phyloP scores from a whole-genome alignment of 2,888 invertebrate species.

The Bruchidius siliquastri region DNA sequence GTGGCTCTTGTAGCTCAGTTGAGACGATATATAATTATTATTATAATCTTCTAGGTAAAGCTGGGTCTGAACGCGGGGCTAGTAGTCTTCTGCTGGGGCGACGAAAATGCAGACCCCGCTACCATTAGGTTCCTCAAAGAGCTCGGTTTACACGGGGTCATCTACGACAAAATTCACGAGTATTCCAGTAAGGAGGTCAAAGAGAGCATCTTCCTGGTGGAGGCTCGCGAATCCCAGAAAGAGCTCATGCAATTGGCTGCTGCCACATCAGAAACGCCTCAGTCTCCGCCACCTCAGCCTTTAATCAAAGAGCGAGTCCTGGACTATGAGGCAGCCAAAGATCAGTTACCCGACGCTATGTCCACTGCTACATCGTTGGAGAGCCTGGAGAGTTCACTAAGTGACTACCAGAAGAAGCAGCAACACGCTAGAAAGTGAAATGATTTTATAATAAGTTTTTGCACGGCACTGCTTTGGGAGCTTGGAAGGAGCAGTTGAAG shows the following conservation, averaged over 20 bases:
- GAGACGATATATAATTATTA: no score
- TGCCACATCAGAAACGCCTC: slow-evolving; percentile 36
- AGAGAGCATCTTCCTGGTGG: slow-evolving; percentile 78
- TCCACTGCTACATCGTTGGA: slow-evolving; percentile 57
- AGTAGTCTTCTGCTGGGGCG: slow-evolving; percentile 96
- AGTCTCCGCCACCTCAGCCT: slow-evolving; percentile 24
- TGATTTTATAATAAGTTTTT: not conserved
- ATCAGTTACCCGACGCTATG: slow-evolving; percentile 36
- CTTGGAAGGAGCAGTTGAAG: not conserved
- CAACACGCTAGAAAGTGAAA: slow-evolving; percentile 4
- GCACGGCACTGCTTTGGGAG: not conserved
- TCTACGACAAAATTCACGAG: slow-evolving; percentile 89
- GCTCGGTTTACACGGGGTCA: slow-evolving; percentile 90
- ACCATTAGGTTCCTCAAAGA: slow-evolving; percentile 82
- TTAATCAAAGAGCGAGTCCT: slow-evolving; percentile 24
- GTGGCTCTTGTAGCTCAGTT: no score
- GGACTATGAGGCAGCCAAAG: slow-evolving; percentile 43
- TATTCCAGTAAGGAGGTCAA: slow-evolving; percentile 67
- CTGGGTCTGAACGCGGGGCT: slow-evolving; percentile 75
- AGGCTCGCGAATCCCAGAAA: slow-evolving; percentile 71
- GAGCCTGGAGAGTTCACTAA: slow-evolving; percentile 45
- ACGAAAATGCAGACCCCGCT: slow-evolving; percentile 85
- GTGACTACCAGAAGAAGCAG: slow-evolving; percentile 14
- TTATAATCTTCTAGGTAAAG: slow-evolving; percentile 64
- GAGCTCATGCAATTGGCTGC: slow-evolving; percentile 51